A percentile compares a stretch with the other conserved stretches of the same genome.
These are phyloP conservation scores for Hirudinaria manillensis DNA, from an alignment of 2,888 invertebrate species.

Conservation along the genomic window DNA sequence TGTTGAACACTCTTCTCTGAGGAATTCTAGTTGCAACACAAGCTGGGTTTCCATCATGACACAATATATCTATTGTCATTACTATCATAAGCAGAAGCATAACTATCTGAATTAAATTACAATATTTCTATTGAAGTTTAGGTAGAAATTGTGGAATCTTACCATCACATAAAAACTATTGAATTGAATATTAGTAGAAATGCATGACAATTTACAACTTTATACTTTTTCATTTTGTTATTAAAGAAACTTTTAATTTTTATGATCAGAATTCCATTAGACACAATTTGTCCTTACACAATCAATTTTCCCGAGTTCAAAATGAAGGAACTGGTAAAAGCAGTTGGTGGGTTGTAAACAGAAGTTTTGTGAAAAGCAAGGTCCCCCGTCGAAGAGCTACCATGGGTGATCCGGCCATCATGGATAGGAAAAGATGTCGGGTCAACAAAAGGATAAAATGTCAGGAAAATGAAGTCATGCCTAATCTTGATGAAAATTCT, in stretches of 20 bases:
- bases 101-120: too few species aligned
- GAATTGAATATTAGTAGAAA: too few species aligned
- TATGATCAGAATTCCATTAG: slow-evolving; percentile 27
- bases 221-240: neutral
- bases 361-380: slow-evolving; percentile 15
- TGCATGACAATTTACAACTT: too few species aligned
- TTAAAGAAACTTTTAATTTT: neutral
- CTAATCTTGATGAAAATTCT: slow-evolving; percentile 7
- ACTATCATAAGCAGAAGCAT: too few species aligned
- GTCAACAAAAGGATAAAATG: slow-evolving; percentile 13
- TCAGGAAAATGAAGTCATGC: neutral
- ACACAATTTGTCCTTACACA: slow-evolving; percentile 32
- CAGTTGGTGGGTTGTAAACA: slow-evolving; percentile 33
- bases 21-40: too few species aligned
- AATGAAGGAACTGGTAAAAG: slow-evolving; percentile 33
- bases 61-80: too few species aligned
- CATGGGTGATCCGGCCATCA: slow-evolving; percentile 24
- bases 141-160: too few species aligned
- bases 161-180: too few species aligned
- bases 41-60: too few species aligned
- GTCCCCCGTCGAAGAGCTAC: slow-evolving; percentile 23
- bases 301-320: slow-evolving; percentile 28
- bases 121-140: too few species aligned
- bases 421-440: slow-evolving; percentile 20
- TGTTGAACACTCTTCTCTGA: too few species aligned